Percentiles rank a stretch among this genome's conserved stretches.
Evolutionary conservation across 1,140 invertebrate species (phyloP).

Genomic region (Propsilocerus akamusi): DNA sequence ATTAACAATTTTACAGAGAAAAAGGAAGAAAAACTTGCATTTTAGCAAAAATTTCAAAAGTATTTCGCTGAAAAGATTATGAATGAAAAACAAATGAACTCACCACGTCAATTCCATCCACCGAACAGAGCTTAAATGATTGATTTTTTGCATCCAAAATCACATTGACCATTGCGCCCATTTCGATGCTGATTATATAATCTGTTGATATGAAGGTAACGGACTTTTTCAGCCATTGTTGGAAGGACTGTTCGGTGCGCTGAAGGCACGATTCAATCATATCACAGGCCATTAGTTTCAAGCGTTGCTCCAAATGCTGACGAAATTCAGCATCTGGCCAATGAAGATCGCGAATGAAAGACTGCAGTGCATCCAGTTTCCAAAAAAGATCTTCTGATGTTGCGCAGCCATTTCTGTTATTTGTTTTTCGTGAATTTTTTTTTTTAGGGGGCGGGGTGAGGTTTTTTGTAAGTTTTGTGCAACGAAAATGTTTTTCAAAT

Average conservation of each 20-base stretch:
- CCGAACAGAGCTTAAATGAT: constrained; percentile 89
- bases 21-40: not conserved
- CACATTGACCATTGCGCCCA: constrained; percentile 99
- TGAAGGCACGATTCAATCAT: constrained; percentile 99
- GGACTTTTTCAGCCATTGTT: constrained; percentile 89
- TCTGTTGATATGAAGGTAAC: constrained; percentile 91
- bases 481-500: too few relatives aligned
- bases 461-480: not conserved
- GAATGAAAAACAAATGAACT: too few relatives aligned
- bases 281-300: constrained; percentile 97
- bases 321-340: constrained; percentile 98
- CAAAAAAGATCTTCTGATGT: constrained; percentile 98
- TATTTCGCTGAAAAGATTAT: too few relatives aligned
- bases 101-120: constrained; percentile 92
- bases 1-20: constrained; percentile 2
- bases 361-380: constrained; percentile 96
- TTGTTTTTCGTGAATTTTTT: not conserved
- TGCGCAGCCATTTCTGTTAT: constrained; percentile 74
- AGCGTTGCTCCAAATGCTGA: constrained; percentile 85
- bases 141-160: constrained; percentile 87
- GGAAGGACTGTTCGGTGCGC: constrained; percentile 60
- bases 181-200: constrained; percentile 93
- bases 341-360: constrained; percentile 93
- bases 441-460: not conserved
- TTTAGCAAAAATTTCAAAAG: not conserved